phyloP scores from a whole-genome alignment of 2,797 vertebrate genomes.

The Gobio occitaniae region DNA sequence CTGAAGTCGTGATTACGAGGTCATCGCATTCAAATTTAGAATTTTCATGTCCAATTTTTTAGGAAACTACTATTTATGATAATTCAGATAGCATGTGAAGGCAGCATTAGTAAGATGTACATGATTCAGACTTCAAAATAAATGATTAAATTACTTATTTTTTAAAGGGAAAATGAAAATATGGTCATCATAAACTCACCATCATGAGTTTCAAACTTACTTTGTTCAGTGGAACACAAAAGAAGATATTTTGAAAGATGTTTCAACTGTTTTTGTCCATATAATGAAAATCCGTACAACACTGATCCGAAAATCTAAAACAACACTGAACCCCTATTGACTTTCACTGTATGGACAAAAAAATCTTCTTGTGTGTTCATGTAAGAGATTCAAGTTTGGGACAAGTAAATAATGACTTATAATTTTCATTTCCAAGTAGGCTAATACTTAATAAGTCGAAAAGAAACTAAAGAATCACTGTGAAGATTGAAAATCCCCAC shows the following conservation, averaged over 20 bases:
- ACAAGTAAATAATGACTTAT: neutral
- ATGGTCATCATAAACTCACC: too few relatives aligned
- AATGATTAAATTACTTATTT: neutral
- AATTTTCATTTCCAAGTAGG: neutral
- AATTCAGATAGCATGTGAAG: too few relatives aligned
- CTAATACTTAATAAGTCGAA: neutral
- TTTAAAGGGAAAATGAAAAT: neutral
- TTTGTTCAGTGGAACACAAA: too few relatives aligned
- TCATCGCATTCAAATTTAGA: too few relatives aligned
- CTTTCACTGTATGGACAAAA: neutral
- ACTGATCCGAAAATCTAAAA: too few relatives aligned
- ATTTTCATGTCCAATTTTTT: too few relatives aligned
- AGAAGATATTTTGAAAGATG: neutral
- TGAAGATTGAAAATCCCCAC: neutral
- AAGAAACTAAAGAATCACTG: neutral
- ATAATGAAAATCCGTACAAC: neutral
- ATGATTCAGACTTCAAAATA: neutral
- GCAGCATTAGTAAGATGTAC: too few relatives aligned
- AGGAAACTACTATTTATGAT: too few relatives aligned
- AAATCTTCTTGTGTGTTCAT: neutral
- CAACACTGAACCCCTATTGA: too few relatives aligned
- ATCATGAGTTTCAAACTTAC: too few relatives aligned
- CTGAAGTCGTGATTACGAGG: too few relatives aligned
- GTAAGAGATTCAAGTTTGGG: neutral
- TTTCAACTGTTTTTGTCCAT: neutral